A percentile compares a stretch with the other conserved stretches of the same genome.
Evolutionary conservation across 2,888 invertebrate species (phyloP).

Genomic region (Nemapogon koenigi): DNA sequence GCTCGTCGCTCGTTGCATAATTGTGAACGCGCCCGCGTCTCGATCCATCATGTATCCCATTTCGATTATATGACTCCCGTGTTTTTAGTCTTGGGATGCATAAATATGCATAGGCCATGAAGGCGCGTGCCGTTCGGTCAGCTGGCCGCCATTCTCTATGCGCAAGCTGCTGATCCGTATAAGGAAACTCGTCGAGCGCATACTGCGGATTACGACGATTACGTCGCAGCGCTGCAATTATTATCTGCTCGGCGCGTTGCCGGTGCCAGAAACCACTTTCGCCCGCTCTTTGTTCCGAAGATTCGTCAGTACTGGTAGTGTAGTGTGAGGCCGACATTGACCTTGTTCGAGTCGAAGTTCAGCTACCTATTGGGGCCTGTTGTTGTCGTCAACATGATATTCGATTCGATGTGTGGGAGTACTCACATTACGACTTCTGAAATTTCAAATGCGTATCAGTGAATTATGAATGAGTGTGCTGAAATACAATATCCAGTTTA

Average conservation of each 20-base stretch:
- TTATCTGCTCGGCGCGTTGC: slow-evolving; percentile 22
- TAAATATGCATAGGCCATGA: slow-evolving; percentile 49
- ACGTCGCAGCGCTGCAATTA: no score
- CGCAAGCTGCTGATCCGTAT: slow-evolving; percentile 55
- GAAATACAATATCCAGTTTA: no score
- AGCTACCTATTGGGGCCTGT: no score
- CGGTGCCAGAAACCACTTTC: slow-evolving; percentile 53
- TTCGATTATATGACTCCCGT: slow-evolving; percentile 42
- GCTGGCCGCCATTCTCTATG: slow-evolving; percentile 57
- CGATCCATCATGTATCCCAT: slow-evolving; percentile 21
- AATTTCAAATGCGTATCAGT: no score
- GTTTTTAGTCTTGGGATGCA: slow-evolving; percentile 26
- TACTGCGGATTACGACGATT: slow-evolving; percentile 55
- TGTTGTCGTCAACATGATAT: no score
- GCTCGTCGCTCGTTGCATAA: slow-evolving; percentile 29
- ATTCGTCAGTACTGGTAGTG: neutral
- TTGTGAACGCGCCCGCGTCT: slow-evolving; percentile 37
- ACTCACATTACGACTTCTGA: no score
- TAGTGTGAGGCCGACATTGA: no score
- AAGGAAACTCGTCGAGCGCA: slow-evolving; percentile 43
- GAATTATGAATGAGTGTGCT: no score
- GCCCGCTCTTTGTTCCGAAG: slow-evolving; percentile 53
- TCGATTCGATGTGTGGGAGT: no score
- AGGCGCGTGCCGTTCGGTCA: slow-evolving; percentile 59
- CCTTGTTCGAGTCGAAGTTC: no score